Evolutionary conservation across 2,113 vertebrate species (phyloP), one percentile per base, ranked within the genome.

Genomic region (Festucalex cinctus): DNA sequence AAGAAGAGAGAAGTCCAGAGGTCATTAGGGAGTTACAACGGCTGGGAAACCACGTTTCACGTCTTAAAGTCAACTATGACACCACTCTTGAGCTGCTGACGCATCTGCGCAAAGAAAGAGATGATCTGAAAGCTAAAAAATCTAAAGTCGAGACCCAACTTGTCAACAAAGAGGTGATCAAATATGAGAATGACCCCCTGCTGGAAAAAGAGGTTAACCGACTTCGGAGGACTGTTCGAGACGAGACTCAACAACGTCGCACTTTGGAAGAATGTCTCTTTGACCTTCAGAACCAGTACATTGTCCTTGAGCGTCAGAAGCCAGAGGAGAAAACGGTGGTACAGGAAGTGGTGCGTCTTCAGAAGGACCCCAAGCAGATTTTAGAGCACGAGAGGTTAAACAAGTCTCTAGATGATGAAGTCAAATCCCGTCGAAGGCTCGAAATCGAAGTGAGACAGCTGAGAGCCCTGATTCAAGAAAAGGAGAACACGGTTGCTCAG

Each of bases 101-200:
- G 39, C 91, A 79, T 63, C 89, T 98, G 9, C 90, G 89, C 28
- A 95, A 92, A 17, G 95, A 98, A 74, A 92, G 96, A 5, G 94
- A 99, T 20, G 91, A 93, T 32, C 91, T 94, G 91, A 93, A 85
- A 84, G 86, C 81, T 2, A 94, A 96, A 74, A 92, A 93, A 76
- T 93, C 95, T 73, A 98, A 93, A 80, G 93, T 98, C 57, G 94
- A 97, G 89, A 96, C 91, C 44, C 93, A 93, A 74, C 78, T 94
- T 2, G 91, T 98, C 62, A 96, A 73, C 71, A 98, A 88, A 84
- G 96, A 99, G 63, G 41, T 97, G 3, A 90, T 98, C 44, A 94
- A 92, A 39, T 96, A 93, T 0, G 94, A 97, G 83, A 94, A 95
- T 0, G 96, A 99, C 51, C 96, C 95, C 0, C 93, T 98, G 5